Base-by-base conservation (phyloP, 2,888 invertebrate genomes). In the Cyrtodaria siliqua region DNA sequence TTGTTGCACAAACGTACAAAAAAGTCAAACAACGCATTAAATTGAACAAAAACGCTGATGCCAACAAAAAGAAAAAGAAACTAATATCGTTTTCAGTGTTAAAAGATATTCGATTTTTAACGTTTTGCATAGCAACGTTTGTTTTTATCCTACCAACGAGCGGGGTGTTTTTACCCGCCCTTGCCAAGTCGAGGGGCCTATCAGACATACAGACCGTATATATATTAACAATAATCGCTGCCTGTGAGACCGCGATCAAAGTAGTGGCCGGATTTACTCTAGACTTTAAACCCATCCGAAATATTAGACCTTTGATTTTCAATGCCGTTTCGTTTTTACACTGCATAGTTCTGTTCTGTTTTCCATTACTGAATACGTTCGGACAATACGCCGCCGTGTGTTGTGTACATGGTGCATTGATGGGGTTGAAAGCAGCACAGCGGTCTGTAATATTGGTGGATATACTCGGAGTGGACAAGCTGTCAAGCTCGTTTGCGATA, bases 81-180 rank as follows among this genome's bases (percentile, higher is more conserved):
- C 24, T 79, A 16, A 42, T 62, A 18, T 52, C 71, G n/a, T 62
- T 70, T 44, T 78, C 79, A 4, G 62, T 85, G 0, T 64, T 85
- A 8, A 84, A 83, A 56, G 84, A 86, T 63, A 69, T 82, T 23
- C 74, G 84, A 38, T 86, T 84, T 72, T 14, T 79, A 6, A 75
- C 77, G 9, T 71, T 83, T 20, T 79, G 76, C 40, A 20, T 84
- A 9, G 80, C 84, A 3, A 77, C 76, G 14, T 77, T 79, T 42
- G 40, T 83, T 14, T 78, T 80, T 18, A 76, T 77, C n/a, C 53
- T 84, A 12, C 82, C 84, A 26, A 72, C 76, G 0, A 78, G 80
- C 1, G 84, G 83, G 27, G 78, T 87, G 6, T 89, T 89, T 64
- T 72, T 88, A 9, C 88, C 89, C 16, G 82, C 88, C 20, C 74